Evolutionary conservation across 2,888 invertebrate genomes (phyloP).

Genomic region (Leptarthrus brevirostris): DNA sequence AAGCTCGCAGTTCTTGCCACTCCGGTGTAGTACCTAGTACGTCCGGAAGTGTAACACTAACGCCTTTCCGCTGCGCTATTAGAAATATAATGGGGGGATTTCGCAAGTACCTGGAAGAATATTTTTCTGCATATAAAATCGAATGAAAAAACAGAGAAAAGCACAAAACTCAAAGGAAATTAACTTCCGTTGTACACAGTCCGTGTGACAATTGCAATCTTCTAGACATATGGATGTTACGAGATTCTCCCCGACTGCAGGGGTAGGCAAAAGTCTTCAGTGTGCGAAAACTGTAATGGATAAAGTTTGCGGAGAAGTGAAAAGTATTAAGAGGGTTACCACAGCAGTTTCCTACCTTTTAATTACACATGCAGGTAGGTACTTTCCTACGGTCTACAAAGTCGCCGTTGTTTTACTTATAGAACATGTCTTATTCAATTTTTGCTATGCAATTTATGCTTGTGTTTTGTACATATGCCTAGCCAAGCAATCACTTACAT

Average conservation of each 20-base stretch:
- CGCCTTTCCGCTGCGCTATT: too few species aligned
- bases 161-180: slow-evolving; percentile 12
- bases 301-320: slow-evolving; percentile 34
- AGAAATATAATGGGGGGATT: too few species aligned
- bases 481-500: background rate
- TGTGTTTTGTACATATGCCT: background rate
- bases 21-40: too few species aligned
- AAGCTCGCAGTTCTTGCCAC: too few species aligned
- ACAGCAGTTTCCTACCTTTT: slow-evolving; percentile 34
- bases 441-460: background rate
- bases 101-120: too few species aligned
- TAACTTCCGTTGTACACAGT: slow-evolving; percentile 27
- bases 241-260: background rate
- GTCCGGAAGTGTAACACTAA: too few species aligned
- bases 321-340: slow-evolving; percentile 30
- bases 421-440: slow-evolving; percentile 15
- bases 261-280: background rate
- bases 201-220: slow-evolving; percentile 32
- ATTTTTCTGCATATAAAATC: too few species aligned
- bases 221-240: slow-evolving; percentile 29
- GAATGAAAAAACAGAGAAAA: too few species aligned
- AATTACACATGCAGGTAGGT: slow-evolving; percentile 25
- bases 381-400: background rate
- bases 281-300: slow-evolving; percentile 24
- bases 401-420: slow-evolving; percentile 28